Conservation (phyloP, 1,140 invertebrate genomes). For the Drosophila parabipectinata region DNA sequence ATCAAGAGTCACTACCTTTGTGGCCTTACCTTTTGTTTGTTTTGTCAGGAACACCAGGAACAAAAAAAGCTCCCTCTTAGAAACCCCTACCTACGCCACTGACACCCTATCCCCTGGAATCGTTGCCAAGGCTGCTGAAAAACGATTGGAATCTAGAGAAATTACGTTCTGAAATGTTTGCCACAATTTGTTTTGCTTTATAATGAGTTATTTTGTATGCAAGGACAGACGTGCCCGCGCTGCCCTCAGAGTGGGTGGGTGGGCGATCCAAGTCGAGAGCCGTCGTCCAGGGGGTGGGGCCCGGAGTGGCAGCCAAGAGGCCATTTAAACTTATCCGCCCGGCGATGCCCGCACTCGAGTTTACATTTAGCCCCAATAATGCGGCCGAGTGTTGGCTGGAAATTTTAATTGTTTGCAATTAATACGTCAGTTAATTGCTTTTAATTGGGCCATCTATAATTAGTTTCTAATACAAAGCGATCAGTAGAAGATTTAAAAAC, state of each 20-base stretch:
- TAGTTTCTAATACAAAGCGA: conserved; percentile 27
- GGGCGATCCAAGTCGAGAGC: neutral
- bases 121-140: conserved; percentile 12
- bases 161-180: conserved; percentile 71
- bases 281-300: neutral
- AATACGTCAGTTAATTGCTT: conserved; percentile 43
- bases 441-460: conserved; percentile 52
- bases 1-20: no score
- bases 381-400: conserved; percentile 35
- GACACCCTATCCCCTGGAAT: neutral
- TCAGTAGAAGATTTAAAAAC: conserved; percentile 11
- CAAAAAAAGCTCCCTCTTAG: no score
- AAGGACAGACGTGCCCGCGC: conserved; percentile 23
- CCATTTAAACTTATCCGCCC: conserved; percentile 11
- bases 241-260: neutral
- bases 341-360: neutral
- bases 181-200: conserved; percentile 76
- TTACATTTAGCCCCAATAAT: conserved; percentile 45
- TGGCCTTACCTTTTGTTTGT: no score
- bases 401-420: conserved; percentile 67
- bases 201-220: conserved; percentile 70
- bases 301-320: conserved; percentile 7
- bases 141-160: conserved; percentile 58
- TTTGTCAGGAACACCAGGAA: no score
- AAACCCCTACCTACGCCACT: neutral